Conservation (phyloP, 30 jellyfish, hydroid and myxozoan genomes). For the Nemopilema nomurai region DNA sequence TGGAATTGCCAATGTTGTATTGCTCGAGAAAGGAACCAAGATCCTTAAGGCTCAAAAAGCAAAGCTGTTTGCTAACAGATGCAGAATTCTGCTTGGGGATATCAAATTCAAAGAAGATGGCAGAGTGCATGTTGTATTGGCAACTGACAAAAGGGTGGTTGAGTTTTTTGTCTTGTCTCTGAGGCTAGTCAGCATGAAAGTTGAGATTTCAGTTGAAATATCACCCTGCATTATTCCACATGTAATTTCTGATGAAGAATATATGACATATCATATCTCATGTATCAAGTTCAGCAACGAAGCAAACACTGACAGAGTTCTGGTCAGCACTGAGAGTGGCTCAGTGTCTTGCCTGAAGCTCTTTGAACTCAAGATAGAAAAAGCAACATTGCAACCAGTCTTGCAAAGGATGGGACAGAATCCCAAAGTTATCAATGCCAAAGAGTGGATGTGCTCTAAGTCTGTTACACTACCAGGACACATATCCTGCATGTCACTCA, state of each 20-base stretch:
- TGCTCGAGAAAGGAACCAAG: conserved; percentile 33
- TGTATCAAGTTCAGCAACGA: conserved; percentile 51
- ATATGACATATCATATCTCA: conserved; percentile 43
- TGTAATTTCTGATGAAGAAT: conserved; percentile 38
- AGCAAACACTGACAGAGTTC: conserved; percentile 42
- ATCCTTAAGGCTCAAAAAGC: conserved; percentile 7
- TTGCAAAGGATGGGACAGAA: conserved; percentile 59
- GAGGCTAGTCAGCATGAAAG: conserved; percentile 20
- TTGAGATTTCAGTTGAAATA: conserved; percentile 59
- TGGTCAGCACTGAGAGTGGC: conserved; percentile 59
- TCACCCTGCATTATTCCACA: conserved; percentile 84
- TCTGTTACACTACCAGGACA: conserved; percentile 22
- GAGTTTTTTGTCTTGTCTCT: conserved; percentile 69
- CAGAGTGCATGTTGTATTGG: conserved; percentile 50
- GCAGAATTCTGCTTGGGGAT: conserved; percentile 57
- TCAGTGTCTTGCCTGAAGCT: conserved; percentile 43
- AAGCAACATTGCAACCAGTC: conserved; percentile 66
- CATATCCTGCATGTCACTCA: conserved; percentile 22
- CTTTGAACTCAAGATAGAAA: conserved; percentile 66
- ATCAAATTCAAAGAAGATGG: conserved; percentile 70
- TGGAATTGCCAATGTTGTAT: conserved; percentile 47
- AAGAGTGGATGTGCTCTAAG: conserved; percentile 46
- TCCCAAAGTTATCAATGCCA: conserved; percentile 26
- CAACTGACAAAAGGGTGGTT: conserved; percentile 58
- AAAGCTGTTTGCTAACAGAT: conserved; percentile 26